Evolutionary conservation across 2,113 vertebrate species (phyloP).

Genomic region (Tragulus kanchil): DNA sequence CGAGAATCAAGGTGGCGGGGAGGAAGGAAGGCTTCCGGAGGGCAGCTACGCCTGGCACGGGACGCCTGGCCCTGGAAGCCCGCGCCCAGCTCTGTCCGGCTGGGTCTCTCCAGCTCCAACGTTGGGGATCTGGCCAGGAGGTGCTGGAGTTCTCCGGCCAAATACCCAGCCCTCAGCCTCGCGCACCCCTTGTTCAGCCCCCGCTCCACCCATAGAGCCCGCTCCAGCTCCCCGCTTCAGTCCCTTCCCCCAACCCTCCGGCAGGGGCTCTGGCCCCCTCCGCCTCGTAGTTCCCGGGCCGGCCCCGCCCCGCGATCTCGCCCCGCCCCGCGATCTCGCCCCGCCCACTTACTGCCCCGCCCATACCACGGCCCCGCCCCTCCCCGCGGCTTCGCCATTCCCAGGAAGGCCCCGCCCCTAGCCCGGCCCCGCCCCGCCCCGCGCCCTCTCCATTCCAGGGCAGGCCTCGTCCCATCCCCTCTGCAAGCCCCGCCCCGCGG

Average conservation of each 20-base stretch:
- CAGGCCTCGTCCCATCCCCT: not conserved
- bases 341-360: not conserved
- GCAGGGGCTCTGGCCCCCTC: not conserved
- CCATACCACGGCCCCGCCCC: not conserved
- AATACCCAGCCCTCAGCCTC: not conserved
- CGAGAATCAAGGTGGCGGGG: not conserved
- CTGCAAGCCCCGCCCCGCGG: not conserved
- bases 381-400: not conserved
- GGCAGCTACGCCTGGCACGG: not conserved
- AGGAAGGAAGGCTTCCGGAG: not conserved
- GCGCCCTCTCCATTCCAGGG: not conserved
- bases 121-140: rapidly evolving
- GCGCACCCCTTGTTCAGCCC: not conserved
- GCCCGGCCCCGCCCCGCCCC: not conserved
- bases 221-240: not conserved
- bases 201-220: rapidly evolving
- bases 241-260: not conserved
- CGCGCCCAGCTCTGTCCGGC: rapidly evolving
- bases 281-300: not conserved
- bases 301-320: not conserved
- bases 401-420: not conserved
- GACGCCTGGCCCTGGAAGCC: not conserved
- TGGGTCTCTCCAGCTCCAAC: rapidly evolving
- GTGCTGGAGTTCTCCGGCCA: rapidly evolving
- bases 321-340: no score